Percentiles rank a stretch among this genome's conserved stretches.
phyloP scores from a whole-genome alignment of 2,888 invertebrate genomes.

The Cetonia aurata region DNA sequence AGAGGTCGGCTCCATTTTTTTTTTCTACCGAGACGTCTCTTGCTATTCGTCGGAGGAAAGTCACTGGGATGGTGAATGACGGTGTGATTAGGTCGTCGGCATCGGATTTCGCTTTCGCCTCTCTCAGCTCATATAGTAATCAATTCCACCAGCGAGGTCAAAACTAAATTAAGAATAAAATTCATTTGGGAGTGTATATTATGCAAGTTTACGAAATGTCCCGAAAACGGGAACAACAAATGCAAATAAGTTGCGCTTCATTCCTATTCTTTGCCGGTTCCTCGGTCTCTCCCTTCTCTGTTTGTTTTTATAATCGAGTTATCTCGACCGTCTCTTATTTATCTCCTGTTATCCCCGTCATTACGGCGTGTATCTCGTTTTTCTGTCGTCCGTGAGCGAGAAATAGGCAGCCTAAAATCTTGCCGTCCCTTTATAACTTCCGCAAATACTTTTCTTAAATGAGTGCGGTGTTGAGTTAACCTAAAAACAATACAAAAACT shows the following conservation, averaged over 20 bases:
- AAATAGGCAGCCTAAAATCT: not conserved
- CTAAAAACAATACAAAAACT: constrained; percentile 1
- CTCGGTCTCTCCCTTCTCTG: constrained; percentile 46
- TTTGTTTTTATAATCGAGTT: constrained; percentile 57
- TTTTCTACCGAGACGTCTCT: not conserved
- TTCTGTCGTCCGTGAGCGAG: not conserved
- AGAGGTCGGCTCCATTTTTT: constrained; percentile 21
- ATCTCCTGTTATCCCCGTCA: constrained; percentile 42
- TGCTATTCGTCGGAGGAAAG: constrained; percentile 9
- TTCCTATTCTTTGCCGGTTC: constrained; percentile 49
- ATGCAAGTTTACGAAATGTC: constrained; percentile 54
- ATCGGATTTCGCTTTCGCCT: constrained; percentile 24
- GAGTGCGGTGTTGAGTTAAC: not conserved
- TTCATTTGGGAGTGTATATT: constrained; percentile 51
- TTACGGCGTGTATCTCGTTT: constrained; percentile 16
- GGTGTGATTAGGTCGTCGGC: constrained; percentile 33
- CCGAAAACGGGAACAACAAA: constrained; percentile 55
- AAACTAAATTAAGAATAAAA: constrained; percentile 49
- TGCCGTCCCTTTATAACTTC: not conserved
- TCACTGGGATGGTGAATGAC: constrained; percentile 4
- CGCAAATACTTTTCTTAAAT: constrained; percentile 9
- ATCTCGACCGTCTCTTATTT: constrained; percentile 53
- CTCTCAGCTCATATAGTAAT: constrained; percentile 39
- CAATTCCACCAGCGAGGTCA: constrained; percentile 38
- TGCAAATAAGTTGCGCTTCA: constrained; percentile 57